These are phyloP conservation scores for Lucinisca nassula DNA, from an alignment of 2,888 invertebrate genomes.

Conservation along the genomic window DNA sequence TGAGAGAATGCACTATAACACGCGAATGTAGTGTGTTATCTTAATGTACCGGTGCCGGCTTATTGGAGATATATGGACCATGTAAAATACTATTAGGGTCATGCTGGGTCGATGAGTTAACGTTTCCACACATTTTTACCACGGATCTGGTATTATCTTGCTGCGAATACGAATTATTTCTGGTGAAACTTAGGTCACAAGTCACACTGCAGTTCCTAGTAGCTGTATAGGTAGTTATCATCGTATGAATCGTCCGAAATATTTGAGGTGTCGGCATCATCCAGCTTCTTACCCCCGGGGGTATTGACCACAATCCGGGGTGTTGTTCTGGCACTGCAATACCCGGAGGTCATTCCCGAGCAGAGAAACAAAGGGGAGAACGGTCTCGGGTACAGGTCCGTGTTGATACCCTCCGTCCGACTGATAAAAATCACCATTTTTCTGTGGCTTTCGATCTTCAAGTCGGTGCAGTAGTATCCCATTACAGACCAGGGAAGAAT, in stretches of 20 bases:
- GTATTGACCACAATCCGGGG: background rate
- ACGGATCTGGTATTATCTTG: no score
- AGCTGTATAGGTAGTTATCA: background rate
- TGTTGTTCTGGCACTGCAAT: slow-evolving; percentile 24
- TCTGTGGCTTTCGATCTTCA: slow-evolving; percentile 73
- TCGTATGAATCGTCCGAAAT: background rate
- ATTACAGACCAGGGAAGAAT: slow-evolving; percentile 74
- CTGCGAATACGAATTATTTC: no score
- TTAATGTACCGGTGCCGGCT: no score
- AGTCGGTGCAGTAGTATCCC: slow-evolving; percentile 73
- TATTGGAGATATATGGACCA: no score
- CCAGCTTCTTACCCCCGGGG: background rate
- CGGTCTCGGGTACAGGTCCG: slow-evolving; percentile 41
- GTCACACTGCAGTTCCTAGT: no score
- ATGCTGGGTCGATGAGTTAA: no score
- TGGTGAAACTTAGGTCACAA: no score
- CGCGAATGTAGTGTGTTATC: no score
- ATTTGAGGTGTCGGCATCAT: background rate
- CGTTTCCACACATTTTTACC: no score
- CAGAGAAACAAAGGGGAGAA: slow-evolving; percentile 23
- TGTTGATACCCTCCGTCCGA: slow-evolving; percentile 69
- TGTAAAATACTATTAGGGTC: no score
- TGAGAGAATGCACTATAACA: no score
- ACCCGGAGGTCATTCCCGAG: slow-evolving; percentile 34
- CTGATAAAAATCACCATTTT: slow-evolving; percentile 77